Evolutionary conservation across 2,888 invertebrate genomes (phyloP).

Genomic region (Eristalis tenax): DNA sequence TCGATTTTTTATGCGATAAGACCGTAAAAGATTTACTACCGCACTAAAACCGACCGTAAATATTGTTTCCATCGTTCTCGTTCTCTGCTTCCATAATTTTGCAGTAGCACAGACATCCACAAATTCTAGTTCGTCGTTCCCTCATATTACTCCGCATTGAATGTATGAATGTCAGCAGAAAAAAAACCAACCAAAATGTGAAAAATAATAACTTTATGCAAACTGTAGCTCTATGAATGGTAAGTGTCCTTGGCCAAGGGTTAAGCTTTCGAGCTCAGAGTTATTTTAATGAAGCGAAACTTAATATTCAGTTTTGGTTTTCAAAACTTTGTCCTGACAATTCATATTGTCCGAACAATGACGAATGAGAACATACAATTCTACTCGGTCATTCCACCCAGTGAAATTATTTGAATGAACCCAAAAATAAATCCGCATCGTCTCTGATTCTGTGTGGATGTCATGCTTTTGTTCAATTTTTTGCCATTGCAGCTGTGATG

Average conservation of each 20-base stretch:
- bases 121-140: not conserved
- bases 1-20: not conserved
- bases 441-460: no score
- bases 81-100: not conserved
- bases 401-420: no score
- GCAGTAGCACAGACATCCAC: not conserved
- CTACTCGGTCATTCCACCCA: not conserved
- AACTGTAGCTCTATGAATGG: not conserved
- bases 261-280: not conserved
- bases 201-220: not conserved
- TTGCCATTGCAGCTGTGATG: no score
- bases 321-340: not conserved
- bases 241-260: not conserved
- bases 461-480: no score
- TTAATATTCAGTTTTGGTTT: slow-evolving; percentile 25
- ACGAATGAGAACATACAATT: not conserved
- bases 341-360: not conserved
- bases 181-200: not conserved
- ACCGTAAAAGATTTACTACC: not conserved
- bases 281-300: slow-evolving; percentile 12
- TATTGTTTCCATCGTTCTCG: not conserved
- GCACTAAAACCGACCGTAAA: not conserved
- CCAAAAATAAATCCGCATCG: no score
- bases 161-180: not conserved
- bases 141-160: not conserved